phyloP scores from a whole-genome alignment of 1,140 invertebrate species.

The Dermatophagoides farinae region DNA sequence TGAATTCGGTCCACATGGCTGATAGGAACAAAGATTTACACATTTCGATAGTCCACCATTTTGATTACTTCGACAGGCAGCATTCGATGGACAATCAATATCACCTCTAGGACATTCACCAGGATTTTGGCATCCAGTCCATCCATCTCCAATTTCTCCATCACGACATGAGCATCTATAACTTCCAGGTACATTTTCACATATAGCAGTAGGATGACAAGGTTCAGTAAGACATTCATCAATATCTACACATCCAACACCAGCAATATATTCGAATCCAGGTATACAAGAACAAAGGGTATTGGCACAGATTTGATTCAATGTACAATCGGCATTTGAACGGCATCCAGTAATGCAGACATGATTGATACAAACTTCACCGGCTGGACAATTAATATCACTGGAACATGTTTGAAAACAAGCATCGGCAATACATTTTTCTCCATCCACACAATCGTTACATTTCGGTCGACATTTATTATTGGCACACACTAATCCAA shows the following conservation, averaged over 20 bases:
- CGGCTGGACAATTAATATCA: slow-evolving; percentile 64
- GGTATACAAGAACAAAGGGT: slow-evolving; percentile 43
- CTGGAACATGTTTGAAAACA: slow-evolving; percentile 41
- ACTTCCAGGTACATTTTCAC: slow-evolving; percentile 52
- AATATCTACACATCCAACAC: slow-evolving; percentile 27
- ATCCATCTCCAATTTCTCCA: slow-evolving; percentile 52
- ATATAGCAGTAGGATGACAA: slow-evolving; percentile 24
- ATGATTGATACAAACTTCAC: slow-evolving; percentile 65
- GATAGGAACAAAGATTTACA: slow-evolving; percentile 23
- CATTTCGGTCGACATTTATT: slow-evolving; percentile 19
- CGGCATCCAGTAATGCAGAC: slow-evolving; percentile 43
- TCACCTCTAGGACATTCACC: slow-evolving; percentile 21
- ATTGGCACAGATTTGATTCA: slow-evolving; percentile 52
- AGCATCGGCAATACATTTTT: slow-evolving; percentile 18
- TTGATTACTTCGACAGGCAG: slow-evolving; percentile 20
- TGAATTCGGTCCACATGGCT: slow-evolving; percentile 21
- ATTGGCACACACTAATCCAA: slow-evolving; percentile 18
- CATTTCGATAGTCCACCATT: slow-evolving; percentile 25
- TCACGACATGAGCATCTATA: slow-evolving; percentile 58
- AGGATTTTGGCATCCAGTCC: slow-evolving; percentile 22
- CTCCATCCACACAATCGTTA: slow-evolving; percentile 19
- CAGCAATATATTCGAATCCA: slow-evolving; percentile 22
- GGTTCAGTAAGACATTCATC: slow-evolving; percentile 35
- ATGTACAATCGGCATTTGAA: slow-evolving; percentile 51
- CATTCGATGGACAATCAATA: slow-evolving; percentile 19